Conservation (phyloP, 2,888 invertebrate species). For the Agriopis marginaria region DNA sequence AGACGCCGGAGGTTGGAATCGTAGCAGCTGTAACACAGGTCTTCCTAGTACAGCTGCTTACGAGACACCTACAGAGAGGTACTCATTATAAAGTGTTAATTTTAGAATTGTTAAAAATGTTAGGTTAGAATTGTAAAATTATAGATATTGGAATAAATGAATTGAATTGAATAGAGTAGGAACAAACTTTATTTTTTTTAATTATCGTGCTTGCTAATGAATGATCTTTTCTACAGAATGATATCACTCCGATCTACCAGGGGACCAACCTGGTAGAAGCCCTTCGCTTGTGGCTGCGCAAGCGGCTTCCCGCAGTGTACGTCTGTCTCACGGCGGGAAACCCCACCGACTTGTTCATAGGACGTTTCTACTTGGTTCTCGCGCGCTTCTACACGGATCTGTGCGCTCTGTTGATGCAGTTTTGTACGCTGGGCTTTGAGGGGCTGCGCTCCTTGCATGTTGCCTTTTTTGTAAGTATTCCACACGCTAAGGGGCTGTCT, state of each 20-base stretch:
- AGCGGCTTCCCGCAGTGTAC: slow-evolving; percentile 63
- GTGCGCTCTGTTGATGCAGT: slow-evolving; percentile 60
- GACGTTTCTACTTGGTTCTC: slow-evolving; percentile 64
- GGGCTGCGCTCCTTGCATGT: slow-evolving; percentile 40
- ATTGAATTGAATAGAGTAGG: no score
- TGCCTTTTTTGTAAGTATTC: slow-evolving; percentile 30
- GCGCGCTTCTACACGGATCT: slow-evolving; percentile 63
- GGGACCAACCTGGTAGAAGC: slow-evolving; percentile 50
- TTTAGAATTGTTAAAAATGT: no score
- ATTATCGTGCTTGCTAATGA: background rate
- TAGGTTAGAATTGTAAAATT: no score
- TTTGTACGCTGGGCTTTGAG: slow-evolving; percentile 56
- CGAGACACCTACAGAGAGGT: no score
- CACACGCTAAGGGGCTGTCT: no score
- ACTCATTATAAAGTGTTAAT: no score
- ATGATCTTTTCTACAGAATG: background rate
- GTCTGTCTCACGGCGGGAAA: slow-evolving; percentile 58
- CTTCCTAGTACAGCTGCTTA: no score
- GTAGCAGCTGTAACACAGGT: no score
- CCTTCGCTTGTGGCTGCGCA: slow-evolving; percentile 57
- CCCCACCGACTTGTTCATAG: slow-evolving; percentile 49
- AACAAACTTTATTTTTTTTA: no score
- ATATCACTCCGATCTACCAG: slow-evolving; percentile 49
- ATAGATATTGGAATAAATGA: no score
- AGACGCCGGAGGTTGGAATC: no score